Conservation (phyloP, 2,797 vertebrate genomes). For the Sebastes cheni region DNA sequence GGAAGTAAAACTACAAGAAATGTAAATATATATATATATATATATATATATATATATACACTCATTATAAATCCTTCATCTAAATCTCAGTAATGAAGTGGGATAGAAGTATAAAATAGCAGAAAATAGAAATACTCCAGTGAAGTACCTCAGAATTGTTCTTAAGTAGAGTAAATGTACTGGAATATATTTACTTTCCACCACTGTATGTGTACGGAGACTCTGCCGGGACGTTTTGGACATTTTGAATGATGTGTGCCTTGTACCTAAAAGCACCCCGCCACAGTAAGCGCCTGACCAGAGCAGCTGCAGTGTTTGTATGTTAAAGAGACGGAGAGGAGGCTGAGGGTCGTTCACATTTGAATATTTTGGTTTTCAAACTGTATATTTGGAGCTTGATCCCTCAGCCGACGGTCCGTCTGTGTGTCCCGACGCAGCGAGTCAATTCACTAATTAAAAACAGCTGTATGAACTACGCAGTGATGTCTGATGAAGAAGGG, state of each 20-base stretch:
- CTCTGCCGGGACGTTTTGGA: not conserved
- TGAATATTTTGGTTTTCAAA: slow-evolving; percentile 79
- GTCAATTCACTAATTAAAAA: not conserved
- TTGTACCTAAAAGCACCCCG: slow-evolving; percentile 12
- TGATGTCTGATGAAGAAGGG: slow-evolving; percentile 79
- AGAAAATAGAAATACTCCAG: no score
- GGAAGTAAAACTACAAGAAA: not conserved
- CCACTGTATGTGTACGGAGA: not conserved
- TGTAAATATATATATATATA: no score
- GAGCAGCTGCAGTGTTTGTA: not conserved
- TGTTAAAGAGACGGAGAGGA: not conserved
- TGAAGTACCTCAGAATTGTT: no score
- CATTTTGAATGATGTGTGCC: slow-evolving; percentile 28
- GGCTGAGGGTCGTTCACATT: slow-evolving; percentile 68
- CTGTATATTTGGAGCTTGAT: slow-evolving; percentile 78
- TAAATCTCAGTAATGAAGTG: no score
- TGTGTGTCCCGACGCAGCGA: not conserved
- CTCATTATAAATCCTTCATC: no score
- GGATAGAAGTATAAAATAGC: no score
- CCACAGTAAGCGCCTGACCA: not conserved
- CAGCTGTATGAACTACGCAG: slow-evolving; percentile 67
- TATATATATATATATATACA: no score
- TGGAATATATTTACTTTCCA: not conserved
- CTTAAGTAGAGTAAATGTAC: not conserved
- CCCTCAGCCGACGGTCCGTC: slow-evolving; percentile 45